phyloP scores from a whole-genome alignment of 2,797 vertebrate species.

The Ambastaia sidthimunki region DNA sequence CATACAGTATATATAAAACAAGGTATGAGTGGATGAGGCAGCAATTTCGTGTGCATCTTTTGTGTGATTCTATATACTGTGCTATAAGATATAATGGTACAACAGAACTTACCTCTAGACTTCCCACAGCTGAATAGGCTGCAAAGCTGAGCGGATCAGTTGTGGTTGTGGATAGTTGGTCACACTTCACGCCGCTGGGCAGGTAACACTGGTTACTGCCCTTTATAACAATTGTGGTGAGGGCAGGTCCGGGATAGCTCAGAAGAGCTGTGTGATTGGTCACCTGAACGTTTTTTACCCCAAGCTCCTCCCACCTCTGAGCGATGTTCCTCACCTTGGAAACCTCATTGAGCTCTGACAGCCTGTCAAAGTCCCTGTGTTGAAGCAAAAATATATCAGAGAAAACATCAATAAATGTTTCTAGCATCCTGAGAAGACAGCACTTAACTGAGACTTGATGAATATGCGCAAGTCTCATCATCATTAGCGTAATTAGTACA shows the following conservation, averaged over 20 bases:
- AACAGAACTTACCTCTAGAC: constrained; percentile 79
- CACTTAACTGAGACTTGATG: constrained; percentile 50
- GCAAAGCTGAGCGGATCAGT: constrained; percentile 81
- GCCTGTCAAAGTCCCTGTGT: constrained; percentile 78
- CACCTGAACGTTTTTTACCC: constrained; percentile 85
- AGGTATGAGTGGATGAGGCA: too few species aligned
- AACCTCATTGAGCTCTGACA: constrained; percentile 75
- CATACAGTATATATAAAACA: too few species aligned
- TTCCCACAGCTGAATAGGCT: constrained; percentile 90
- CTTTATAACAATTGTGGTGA: constrained; percentile 84
- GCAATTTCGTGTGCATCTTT: neutral
- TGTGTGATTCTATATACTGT: neutral
- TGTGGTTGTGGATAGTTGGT: constrained; percentile 57
- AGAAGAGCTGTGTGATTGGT: constrained; percentile 90
- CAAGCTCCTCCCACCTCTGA: constrained; percentile 85
- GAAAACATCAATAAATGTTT: constrained; percentile 17
- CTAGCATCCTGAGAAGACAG: constrained; percentile 17
- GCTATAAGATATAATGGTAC: neutral
- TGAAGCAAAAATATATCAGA: neutral
- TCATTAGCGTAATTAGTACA: constrained; percentile 56
- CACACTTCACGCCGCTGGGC: constrained; percentile 83
- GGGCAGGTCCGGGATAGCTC: constrained; percentile 81
- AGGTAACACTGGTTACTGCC: constrained; percentile 84
- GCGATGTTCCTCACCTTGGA: constrained; percentile 78
- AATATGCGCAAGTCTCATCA: constrained; percentile 52